A percentile compares a stretch with the other conserved stretches of the same genome.
phyloP scores from a whole-genome alignment of 2,113 vertebrate genomes.

The Myrmophylax atrothorax region DNA sequence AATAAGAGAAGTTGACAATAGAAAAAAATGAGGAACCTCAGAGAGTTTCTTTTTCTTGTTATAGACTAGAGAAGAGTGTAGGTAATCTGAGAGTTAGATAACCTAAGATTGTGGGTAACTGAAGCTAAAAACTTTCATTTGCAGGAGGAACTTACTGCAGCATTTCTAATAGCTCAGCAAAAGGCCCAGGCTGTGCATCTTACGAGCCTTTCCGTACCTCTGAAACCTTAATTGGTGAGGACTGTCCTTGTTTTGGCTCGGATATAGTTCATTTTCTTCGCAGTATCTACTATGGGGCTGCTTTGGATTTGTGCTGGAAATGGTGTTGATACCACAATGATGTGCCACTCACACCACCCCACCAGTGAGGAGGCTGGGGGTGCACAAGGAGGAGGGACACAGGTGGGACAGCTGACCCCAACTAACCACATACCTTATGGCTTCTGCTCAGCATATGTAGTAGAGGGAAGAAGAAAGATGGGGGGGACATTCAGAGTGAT shows the following conservation, averaged over 20 bases:
- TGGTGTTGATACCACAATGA: background rate
- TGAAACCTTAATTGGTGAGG: background rate
- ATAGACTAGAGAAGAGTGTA: background rate
- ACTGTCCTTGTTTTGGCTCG: background rate
- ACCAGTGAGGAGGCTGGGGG: background rate
- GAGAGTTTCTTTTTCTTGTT: background rate
- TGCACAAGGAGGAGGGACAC: background rate
- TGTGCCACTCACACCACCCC: background rate
- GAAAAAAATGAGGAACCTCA: background rate
- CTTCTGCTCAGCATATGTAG: background rate
- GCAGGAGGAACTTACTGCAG: background rate
- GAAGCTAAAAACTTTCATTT: background rate
- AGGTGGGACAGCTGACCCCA: background rate
- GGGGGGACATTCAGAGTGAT: background rate
- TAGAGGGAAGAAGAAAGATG: background rate
- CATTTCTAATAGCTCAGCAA: background rate
- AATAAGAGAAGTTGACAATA: background rate
- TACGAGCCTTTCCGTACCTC: background rate
- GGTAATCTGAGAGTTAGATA: background rate
- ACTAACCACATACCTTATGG: background rate
- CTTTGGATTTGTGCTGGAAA: background rate
- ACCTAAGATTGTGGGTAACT: background rate
- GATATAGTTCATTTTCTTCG: background rate
- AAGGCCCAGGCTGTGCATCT: background rate
- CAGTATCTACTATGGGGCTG: background rate